A percentile compares a stretch with the other conserved stretches of the same genome.
Conservation (phyloP, 2,113 vertebrate genomes). For the Dolichotis patagonum region DNA sequence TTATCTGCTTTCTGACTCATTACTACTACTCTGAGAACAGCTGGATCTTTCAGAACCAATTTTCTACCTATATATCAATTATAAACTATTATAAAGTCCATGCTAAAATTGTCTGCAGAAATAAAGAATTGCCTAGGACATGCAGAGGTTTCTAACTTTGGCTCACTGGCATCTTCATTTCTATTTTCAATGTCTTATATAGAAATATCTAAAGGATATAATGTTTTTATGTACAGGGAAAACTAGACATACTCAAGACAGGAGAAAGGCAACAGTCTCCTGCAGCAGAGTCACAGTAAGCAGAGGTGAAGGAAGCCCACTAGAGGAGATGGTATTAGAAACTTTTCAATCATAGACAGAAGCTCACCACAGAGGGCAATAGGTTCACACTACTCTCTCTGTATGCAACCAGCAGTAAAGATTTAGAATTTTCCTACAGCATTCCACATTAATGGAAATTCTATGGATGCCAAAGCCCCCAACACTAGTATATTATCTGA, state of each 20-base stretch:
- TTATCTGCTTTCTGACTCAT: conserved; percentile 39
- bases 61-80: conserved; percentile 7
- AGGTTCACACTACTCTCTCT: not conserved
- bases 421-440: not conserved
- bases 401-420: not conserved
- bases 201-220: not conserved
- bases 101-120: not conserved
- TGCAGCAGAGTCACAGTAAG: not conserved
- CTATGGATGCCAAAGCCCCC: not conserved
- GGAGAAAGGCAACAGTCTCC: not conserved
- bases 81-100: conserved; percentile 8
- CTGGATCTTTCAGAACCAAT: conserved; percentile 6
- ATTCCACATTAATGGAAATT: not conserved
- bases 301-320: not conserved
- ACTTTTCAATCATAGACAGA: not conserved
- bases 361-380: not conserved
- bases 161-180: not conserved
- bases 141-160: not conserved
- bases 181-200: not conserved
- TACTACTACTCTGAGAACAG: not conserved
- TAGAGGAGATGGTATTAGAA: not conserved
- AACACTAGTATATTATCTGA: not conserved
- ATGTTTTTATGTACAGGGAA: not conserved
- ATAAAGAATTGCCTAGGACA: not conserved
- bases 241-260: not conserved